Base-by-base conservation (phyloP, 37 sponge, comb jelly and placozoan genomes). In the Halichondria panicea region DNA sequence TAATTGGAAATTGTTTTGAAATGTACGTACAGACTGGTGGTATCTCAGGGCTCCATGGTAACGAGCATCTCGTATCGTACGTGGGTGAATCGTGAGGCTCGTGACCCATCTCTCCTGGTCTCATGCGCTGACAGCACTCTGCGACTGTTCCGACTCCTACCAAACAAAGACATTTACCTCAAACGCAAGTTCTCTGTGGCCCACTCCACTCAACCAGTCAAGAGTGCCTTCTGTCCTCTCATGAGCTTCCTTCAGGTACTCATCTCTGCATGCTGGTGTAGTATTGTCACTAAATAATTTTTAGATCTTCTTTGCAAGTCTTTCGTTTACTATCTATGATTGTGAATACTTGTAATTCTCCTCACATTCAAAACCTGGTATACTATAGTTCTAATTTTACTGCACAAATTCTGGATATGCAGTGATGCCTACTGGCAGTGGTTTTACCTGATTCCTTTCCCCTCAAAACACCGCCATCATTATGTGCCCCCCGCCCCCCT, bases 191-290 rank as follows among this genome's bases (percentile, higher is more conserved):
- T 91, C 40, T 15, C 88, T 0, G 60, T 94, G 15, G 74, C 79
- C 0, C 95, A 94, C 24, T 37, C 37, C 30, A 42, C 66, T 4
- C 67, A 87, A 22, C 56, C 70, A 27, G 75, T 94, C 46, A 55
- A 71, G 32, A 94, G 95, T 72, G 86, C 89, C 25, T 94, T 94
- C 82, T 94, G 95, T 39, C 95, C 95, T 12, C 80, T 94, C 52
- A 94, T 94, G 95, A 91, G 91, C 45, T 94, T 94, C 72, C 54
- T 91, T 15, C 78, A 90, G 78, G 93, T 82, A n/a, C n/a, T 12
- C 27, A 31, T 13, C n/a, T 60, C 30, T 27, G 24, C 62, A 37
- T 4, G 6, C 21, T 66, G 32, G n/a, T n/a, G n/a, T n/a, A n/a
- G n/a, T n/a, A n/a, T n/a, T n/a, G n/a, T n/a, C n/a, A n/a, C n/a